A percentile compares a stretch with the other conserved stretches of the same genome.
These are phyloP conservation scores for Decapterus maruadsi DNA, from an alignment of 2,797 vertebrate species.

Conservation along the genomic window DNA sequence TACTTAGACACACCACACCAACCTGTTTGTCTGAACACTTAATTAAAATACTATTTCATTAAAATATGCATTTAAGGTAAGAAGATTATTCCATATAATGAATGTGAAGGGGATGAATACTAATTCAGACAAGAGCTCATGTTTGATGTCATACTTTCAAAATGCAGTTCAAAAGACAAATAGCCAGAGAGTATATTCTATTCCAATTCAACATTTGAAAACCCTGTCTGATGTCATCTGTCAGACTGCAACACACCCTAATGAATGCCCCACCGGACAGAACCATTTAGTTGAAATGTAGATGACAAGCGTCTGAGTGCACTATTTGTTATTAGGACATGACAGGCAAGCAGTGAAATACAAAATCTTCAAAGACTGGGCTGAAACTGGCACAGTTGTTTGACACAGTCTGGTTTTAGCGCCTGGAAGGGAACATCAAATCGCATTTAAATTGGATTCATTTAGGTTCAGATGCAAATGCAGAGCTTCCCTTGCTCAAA, in stretches of 20 bases:
- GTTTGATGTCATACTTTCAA: background rate
- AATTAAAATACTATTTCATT: background rate
- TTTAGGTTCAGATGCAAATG: constrained; percentile 30
- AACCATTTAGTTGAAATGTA: constrained; percentile 58
- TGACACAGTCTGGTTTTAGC: constrained; percentile 29
- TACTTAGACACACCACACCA: background rate
- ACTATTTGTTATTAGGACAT: constrained; percentile 40
- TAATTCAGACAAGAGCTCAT: background rate
- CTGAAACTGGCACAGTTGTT: constrained; percentile 45
- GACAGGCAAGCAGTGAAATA: constrained; percentile 48
- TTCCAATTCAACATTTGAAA: constrained; percentile 26
- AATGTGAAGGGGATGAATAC: background rate
- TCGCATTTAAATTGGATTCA: constrained; percentile 26
- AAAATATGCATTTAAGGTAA: background rate
- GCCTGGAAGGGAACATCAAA: constrained; percentile 13
- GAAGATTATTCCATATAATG: background rate
- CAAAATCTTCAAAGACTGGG: constrained; percentile 48
- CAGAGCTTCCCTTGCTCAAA: constrained; percentile 24
- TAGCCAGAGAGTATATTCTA: constrained; percentile 11
- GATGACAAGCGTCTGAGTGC: constrained; percentile 55
- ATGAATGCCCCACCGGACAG: constrained; percentile 32
- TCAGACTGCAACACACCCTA: constrained; percentile 44
- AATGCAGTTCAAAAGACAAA: background rate
- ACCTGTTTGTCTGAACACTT: background rate
- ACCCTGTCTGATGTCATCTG: constrained; percentile 55